Percentiles rank a stretch among this genome's conserved stretches.
Evolutionary conservation across 2,113 vertebrate genomes (phyloP).

Genomic region (Pholis gunnellus): DNA sequence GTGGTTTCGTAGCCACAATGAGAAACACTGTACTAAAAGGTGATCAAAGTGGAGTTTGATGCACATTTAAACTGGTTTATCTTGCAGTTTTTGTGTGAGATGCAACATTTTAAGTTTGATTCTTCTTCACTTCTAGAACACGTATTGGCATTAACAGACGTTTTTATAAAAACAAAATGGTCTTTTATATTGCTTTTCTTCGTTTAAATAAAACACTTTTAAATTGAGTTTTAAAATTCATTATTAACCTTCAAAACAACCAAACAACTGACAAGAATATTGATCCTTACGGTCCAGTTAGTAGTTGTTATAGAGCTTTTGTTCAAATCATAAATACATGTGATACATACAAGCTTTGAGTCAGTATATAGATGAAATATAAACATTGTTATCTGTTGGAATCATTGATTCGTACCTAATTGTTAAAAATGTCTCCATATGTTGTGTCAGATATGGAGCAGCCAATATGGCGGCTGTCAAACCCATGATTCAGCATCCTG

Average conservation of each 20-base stretch:
- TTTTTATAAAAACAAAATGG: neutral
- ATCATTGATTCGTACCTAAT: neutral
- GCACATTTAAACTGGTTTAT: no score
- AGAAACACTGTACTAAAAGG: no score
- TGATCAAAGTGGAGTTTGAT: no score
- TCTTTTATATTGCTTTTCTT: no score
- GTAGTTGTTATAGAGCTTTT: neutral
- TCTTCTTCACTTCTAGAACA: neutral
- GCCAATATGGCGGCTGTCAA: constrained; percentile 93
- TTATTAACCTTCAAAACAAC: no score
- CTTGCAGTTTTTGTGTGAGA: no score
- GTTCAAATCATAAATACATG: neutral
- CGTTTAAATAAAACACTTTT: neutral
- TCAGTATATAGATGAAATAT: neutral
- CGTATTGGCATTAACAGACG: neutral
- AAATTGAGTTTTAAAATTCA: neutral
- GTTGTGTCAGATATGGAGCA: constrained; percentile 85
- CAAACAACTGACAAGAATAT: neutral
- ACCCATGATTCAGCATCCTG: constrained; percentile 91
- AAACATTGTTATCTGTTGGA: neutral
- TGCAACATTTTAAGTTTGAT: neutral
- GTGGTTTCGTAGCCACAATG: no score
- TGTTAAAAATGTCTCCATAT: neutral
- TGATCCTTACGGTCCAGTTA: neutral
- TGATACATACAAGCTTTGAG: neutral